Conservation (phyloP, 1,140 invertebrate species). For the Caenorhabditis briggsae region DNA sequence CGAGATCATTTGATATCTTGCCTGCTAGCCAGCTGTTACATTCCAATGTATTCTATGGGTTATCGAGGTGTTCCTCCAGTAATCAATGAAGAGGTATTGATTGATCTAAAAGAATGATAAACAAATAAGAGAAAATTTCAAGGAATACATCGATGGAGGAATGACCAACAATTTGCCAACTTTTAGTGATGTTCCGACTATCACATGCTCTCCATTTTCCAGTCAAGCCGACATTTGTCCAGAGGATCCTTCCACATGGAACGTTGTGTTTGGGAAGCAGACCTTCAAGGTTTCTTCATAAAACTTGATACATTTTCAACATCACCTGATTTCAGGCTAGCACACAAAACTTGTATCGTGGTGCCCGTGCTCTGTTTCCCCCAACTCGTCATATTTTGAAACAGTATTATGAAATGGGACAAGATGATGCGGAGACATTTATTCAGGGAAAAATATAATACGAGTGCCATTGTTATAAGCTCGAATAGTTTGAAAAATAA, state of each 20-base stretch:
- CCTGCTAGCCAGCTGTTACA: slow-evolving; percentile 79
- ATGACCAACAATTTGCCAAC: slow-evolving; percentile 78
- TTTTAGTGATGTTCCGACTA: slow-evolving; percentile 78
- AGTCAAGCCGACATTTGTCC: slow-evolving; percentile 69
- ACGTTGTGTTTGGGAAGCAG: slow-evolving; percentile 13
- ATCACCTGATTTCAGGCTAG: slow-evolving; percentile 76
- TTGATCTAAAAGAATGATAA: no score
- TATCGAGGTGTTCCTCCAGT: slow-evolving; percentile 72
- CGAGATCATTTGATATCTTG: slow-evolving; percentile 67
- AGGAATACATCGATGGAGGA: slow-evolving; percentile 79
- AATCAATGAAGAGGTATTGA: slow-evolving; percentile 76
- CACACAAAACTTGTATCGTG: slow-evolving; percentile 78
- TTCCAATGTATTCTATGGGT: slow-evolving; percentile 78
- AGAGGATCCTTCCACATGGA: slow-evolving; percentile 54
- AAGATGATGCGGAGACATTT: slow-evolving; percentile 73
- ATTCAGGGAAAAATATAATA: slow-evolving; percentile 13
- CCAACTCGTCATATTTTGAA: slow-evolving; percentile 74
- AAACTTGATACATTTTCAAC: slow-evolving; percentile 57
- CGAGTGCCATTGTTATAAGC: background rate
- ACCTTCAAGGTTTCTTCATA: slow-evolving; percentile 73
- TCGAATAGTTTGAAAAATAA: background rate
- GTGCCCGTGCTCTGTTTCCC: slow-evolving; percentile 78
- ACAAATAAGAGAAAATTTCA: slow-evolving; percentile 69
- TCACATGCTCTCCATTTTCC: slow-evolving; percentile 73
- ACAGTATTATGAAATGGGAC: slow-evolving; percentile 78